Evolutionary conservation across 37 sponge, comb jelly and placozoan species (phyloP).

Genomic region (Spongia lamella): DNA sequence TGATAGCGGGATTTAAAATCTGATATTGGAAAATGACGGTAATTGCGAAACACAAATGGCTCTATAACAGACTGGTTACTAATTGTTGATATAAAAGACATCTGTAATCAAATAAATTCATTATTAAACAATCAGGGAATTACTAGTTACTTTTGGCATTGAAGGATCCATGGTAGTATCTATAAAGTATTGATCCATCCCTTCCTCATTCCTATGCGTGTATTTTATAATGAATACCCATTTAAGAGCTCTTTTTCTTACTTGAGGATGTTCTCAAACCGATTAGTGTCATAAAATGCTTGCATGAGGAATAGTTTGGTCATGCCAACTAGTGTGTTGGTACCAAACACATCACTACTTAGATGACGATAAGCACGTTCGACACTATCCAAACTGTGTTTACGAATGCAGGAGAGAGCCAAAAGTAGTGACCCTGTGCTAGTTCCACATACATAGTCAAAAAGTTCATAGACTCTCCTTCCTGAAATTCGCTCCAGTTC

Average conservation of each 20-base stretch:
- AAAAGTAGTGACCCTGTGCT: constrained; percentile 67
- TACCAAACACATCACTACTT: constrained; percentile 62
- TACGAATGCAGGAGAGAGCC: constrained; percentile 44
- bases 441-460: constrained; percentile 83
- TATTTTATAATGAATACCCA: background rate
- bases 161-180: constrained; percentile 32
- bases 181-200: constrained; percentile 24
- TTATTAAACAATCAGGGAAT: background rate
- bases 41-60: constrained; percentile 86
- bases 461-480: constrained; percentile 38
- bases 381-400: background rate
- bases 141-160: constrained; percentile 47
- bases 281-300: constrained; percentile 71
- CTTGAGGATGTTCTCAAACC: constrained; percentile 51
- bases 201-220: constrained; percentile 6
- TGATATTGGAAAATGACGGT: constrained; percentile 52
- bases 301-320: constrained; percentile 69
- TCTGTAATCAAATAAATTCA: constrained; percentile 36
- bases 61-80: constrained; percentile 62
- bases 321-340: constrained; percentile 70
- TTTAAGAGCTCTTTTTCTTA: background rate
- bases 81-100: constrained; percentile 71
- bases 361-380: constrained; percentile 36
- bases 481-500: constrained; percentile 56
- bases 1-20: constrained; percentile 28